Conservation (phyloP, 1,140 invertebrate genomes). For the Nasonia longicornis region DNA sequence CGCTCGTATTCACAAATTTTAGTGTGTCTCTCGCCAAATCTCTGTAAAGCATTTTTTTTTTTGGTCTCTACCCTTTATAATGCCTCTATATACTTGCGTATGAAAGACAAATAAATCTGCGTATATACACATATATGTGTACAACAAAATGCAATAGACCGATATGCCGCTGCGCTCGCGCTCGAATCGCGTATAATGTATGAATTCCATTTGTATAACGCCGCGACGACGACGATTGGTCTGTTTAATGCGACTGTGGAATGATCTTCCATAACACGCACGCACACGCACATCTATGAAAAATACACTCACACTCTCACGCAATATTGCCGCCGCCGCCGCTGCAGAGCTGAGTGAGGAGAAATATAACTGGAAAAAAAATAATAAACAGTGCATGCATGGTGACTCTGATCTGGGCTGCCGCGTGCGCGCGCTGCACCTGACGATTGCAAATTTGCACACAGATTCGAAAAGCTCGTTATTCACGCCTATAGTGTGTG, state of each 20-base stretch:
- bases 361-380: not conserved
- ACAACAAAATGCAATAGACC: constrained; percentile 3
- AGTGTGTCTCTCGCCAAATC: not conserved
- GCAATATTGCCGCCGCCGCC: not conserved
- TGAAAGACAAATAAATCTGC: not conserved
- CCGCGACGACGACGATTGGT: not conserved
- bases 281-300: not conserved
- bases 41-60: not conserved
- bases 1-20: not conserved
- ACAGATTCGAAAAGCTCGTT: no score
- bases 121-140: not conserved
- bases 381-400: no score
- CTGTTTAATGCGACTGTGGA: not conserved
- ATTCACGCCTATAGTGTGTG: no score
- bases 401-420: no score
- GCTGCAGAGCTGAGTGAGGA: not conserved
- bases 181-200: constrained; percentile 11
- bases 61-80: constrained; percentile 15
- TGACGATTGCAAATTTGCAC: no score
- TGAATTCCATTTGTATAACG: not conserved
- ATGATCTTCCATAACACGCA: not conserved
- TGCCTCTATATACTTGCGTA: not conserved
- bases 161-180: constrained; percentile 44
- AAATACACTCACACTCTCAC: no score
- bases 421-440: no score